Evolutionary conservation across 2,888 invertebrate species (phyloP), one percentile per base, ranked within the genome.

Genomic region (Gryllus longicercus): DNA sequence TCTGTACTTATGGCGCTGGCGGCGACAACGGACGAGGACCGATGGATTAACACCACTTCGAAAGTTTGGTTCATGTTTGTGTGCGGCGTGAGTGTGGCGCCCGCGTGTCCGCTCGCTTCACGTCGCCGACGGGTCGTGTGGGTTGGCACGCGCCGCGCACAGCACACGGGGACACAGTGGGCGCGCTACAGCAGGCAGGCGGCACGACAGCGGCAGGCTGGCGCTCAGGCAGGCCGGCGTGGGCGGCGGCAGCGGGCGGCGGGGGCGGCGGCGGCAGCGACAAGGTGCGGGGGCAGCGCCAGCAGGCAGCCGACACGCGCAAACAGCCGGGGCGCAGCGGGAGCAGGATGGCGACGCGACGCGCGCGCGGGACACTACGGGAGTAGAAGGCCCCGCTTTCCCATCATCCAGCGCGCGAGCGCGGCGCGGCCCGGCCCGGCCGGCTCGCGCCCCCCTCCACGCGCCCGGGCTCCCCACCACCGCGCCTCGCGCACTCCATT

Each of bases 261-360:
- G n/a, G 63, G 5, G 63, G 14, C n/a, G 16, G 63, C 63, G 63
- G 0, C 11, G 5, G 63, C 21, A 21, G n/a, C 21, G 1, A 16
- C 12, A 5, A 2, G 51, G 51, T 63, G 63, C 18, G 63, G 14
- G 14, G 14, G n/a, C 16, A 63, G 63, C 11, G n/a, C 63, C 3
- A 63, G 63, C 63, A 63, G n/a, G 63, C 63, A 18, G 12, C 10
- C 63, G 11, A 11, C 12, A 14, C 51, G 16, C 51, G 16, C 1
- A 11, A 21, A 51, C 51, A 51, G 51, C 51, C 16, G 12, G 16
- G 51, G 16, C 11, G 16, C 51, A 51, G 51, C 51, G 16, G 16
- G 12, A 16, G 51, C 51, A 84, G 84, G 78, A 84, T 76, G 81
- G 50, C 78, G 80, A 38, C 18, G 63, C 49, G n/a, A 18, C 49